A percentile compares a stretch with the other conserved stretches of the same genome.
phyloP scores from a whole-genome alignment of 2,888 invertebrate species.

The Cenopis cana region DNA sequence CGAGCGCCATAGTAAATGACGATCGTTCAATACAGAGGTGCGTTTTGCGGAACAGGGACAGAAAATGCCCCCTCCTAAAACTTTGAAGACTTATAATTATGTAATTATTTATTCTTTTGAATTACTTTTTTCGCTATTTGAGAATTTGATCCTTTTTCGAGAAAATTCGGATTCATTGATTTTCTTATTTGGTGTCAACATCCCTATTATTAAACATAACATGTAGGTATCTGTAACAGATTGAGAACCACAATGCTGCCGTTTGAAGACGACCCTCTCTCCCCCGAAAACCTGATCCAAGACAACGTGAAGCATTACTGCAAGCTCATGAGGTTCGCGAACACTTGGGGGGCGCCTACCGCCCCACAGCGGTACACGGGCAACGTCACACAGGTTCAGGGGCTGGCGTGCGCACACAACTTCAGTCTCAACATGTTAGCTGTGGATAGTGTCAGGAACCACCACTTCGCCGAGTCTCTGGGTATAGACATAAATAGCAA shows the following conservation, averaged over 20 bases:
- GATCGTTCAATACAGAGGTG: no score
- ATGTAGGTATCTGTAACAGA: conserved; percentile 56
- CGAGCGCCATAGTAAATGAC: no score
- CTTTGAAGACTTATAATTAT: no score
- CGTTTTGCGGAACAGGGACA: no score
- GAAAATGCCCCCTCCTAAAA: no score
- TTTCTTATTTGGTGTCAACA: no score
- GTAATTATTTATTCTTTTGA: no score
- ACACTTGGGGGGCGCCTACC: conserved; percentile 68
- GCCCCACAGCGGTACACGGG: conserved; percentile 57
- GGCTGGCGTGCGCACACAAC: conserved; percentile 56
- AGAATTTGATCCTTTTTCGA: no score
- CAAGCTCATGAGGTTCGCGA: conserved; percentile 71
- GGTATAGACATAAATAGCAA: conserved; percentile 3
- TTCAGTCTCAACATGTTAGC: conserved; percentile 4
- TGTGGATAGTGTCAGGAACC: not conserved
- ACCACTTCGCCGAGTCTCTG: conserved; percentile 2
- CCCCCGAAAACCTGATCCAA: conserved; percentile 81
- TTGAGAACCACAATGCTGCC: conserved; percentile 77
- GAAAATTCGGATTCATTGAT: no score
- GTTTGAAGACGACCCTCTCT: conserved; percentile 79
- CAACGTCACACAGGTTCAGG: conserved; percentile 70
- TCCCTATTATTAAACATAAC: no score
- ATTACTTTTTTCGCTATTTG: no score
- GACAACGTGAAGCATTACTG: conserved; percentile 72